Percentiles rank a stretch among this genome's conserved stretches.
phyloP scores from a whole-genome alignment of 2,888 invertebrate species.

The Eupsilia transversa region DNA sequence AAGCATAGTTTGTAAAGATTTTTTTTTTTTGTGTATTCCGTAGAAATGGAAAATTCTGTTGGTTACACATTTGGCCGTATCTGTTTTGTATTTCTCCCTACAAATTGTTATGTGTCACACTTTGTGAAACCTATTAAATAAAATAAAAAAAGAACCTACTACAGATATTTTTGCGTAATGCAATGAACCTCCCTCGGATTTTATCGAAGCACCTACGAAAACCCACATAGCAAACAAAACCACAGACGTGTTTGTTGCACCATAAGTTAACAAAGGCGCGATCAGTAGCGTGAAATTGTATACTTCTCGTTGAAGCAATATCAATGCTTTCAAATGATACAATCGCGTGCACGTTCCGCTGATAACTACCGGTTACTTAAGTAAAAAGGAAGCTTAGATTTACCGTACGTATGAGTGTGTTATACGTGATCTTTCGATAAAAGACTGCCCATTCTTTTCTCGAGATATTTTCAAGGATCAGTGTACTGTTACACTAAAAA shows the following conservation, averaged over 20 bases:
- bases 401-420: neutral
- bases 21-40: too few species aligned
- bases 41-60: too few species aligned
- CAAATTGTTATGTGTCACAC: too few species aligned
- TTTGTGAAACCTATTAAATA: too few species aligned
- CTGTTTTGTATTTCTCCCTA: too few species aligned
- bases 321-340: slow-evolving; percentile 45
- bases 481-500: neutral
- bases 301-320: slow-evolving; percentile 24
- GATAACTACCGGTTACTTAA: slow-evolving; percentile 37
- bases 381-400: slow-evolving; percentile 36
- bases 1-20: too few species aligned
- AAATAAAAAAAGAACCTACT: too few species aligned
- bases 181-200: too few species aligned
- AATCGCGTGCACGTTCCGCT: slow-evolving; percentile 50
- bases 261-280: slow-evolving; percentile 17
- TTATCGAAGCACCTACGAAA: too few species aligned
- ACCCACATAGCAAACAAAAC: slow-evolving; percentile 14
- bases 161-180: too few species aligned
- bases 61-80: too few species aligned
- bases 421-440: neutral
- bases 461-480: neutral
- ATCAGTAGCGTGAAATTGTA: slow-evolving; percentile 27
- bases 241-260: slow-evolving; percentile 2
- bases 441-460: neutral